Percentiles rank a stretch among this genome's conserved stretches.
Evolutionary conservation across 2,113 vertebrate species (phyloP).

Genomic region (Catagonus wagneri): DNA sequence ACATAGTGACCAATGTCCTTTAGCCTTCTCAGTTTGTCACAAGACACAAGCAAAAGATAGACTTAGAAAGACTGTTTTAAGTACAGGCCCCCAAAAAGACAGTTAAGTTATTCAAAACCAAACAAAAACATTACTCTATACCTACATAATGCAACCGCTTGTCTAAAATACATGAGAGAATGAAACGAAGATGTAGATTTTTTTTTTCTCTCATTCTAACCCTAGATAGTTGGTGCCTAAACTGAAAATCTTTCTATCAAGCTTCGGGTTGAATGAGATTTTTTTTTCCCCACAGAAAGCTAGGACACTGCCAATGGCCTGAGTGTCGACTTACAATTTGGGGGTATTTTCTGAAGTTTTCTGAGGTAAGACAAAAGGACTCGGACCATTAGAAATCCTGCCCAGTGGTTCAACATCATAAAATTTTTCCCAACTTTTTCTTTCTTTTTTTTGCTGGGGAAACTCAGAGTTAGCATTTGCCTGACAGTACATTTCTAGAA

Average conservation of each 20-base stretch:
- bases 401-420: not conserved
- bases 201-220: not conserved
- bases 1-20: not conserved
- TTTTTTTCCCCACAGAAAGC: not conserved
- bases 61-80: constrained; percentile 37
- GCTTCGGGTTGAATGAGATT: not conserved
- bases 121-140: constrained; percentile 20
- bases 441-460: not conserved
- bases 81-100: constrained; percentile 39
- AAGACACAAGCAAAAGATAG: constrained; percentile 46
- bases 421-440: not conserved
- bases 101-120: constrained; percentile 36
- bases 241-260: not conserved
- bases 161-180: not conserved
- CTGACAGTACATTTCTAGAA: constrained; percentile 7
- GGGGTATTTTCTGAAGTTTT: not conserved
- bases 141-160: not conserved
- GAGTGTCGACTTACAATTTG: not conserved
- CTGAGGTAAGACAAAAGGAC: not conserved
- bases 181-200: constrained; percentile 15
- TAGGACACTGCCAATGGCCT: not conserved
- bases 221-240: not conserved
- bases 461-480: constrained; percentile 33
- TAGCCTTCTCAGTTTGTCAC: not conserved
- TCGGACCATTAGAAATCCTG: not conserved